phyloP scores from a whole-genome alignment of 2,113 vertebrate species.

The Dasyurus viverrinus region DNA sequence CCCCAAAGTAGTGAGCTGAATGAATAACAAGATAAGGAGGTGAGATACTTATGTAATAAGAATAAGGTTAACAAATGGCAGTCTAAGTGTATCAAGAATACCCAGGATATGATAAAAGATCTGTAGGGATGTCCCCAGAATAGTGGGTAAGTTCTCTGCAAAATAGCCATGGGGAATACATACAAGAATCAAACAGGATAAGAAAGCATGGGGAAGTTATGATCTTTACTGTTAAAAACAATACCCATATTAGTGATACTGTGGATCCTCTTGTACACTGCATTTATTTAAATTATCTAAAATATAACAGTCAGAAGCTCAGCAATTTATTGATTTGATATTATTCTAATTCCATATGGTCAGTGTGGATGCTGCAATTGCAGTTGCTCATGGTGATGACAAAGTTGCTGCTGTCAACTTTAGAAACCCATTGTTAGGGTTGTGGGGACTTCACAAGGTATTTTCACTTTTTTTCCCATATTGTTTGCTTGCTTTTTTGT shows the following conservation, averaged over 20 bases:
- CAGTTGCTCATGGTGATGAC: neutral
- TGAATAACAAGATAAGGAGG: neutral
- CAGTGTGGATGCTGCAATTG: neutral
- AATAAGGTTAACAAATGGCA: neutral
- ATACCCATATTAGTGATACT: neutral
- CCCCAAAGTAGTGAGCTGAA: neutral
- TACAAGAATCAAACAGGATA: neutral
- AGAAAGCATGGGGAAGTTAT: neutral
- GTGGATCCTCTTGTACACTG: neutral
- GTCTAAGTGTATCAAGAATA: neutral
- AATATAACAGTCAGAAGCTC: neutral
- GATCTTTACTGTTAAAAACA: neutral
- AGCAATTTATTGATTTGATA: neutral
- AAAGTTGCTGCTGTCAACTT: too few species aligned
- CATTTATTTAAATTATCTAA: neutral
- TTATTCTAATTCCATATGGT: neutral
- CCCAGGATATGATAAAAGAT: neutral
- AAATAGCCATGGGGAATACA: neutral
- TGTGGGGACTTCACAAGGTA: too few species aligned
- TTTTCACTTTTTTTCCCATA: too few species aligned
- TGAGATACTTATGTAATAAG: neutral
- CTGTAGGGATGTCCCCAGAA: neutral
- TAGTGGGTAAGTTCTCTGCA: neutral
- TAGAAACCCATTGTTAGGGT: too few species aligned
- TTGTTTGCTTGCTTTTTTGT: too few species aligned